Evolutionary conservation across 2,797 vertebrate genomes (phyloP).

Genomic region (Muraenolepis orangiensis): DNA sequence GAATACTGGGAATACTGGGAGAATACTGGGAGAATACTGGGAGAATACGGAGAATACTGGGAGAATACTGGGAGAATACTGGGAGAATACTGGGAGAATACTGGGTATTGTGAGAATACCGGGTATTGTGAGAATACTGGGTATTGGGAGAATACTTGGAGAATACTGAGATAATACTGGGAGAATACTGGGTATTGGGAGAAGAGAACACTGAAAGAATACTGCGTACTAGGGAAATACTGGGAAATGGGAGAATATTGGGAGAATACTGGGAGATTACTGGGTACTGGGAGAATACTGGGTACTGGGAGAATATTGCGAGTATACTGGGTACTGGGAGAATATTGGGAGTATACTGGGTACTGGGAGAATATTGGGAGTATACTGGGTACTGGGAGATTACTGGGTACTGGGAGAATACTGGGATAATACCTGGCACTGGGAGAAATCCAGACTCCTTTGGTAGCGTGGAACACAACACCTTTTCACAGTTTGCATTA

Average conservation of each 20-base stretch:
- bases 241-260: conserved; percentile 35
- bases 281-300: conserved; percentile 30
- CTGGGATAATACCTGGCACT: conserved; percentile 32
- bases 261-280: conserved; percentile 33
- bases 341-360: too few species aligned
- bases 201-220: conserved; percentile 34
- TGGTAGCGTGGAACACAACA: conserved; percentile 54
- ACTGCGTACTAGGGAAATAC: too few species aligned
- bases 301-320: too few species aligned
- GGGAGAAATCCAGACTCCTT: conserved; percentile 56
- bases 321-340: conserved; percentile 21
- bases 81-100: conserved; percentile 31
- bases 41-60: too few species aligned
- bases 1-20: too few species aligned
- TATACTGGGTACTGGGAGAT: conserved; percentile 33
- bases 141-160: too few species aligned
- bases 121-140: conserved; percentile 31
- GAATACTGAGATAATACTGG: conserved; percentile 31
- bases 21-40: conserved; percentile 31
- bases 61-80: conserved; percentile 33
- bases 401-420: conserved; percentile 34
- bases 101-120: too few species aligned
- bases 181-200: too few species aligned
- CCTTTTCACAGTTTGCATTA: too few species aligned
- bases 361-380: too few species aligned